phyloP scores from a whole-genome alignment of 92 coral and sea anemone species.

The Porites cylindrica region DNA sequence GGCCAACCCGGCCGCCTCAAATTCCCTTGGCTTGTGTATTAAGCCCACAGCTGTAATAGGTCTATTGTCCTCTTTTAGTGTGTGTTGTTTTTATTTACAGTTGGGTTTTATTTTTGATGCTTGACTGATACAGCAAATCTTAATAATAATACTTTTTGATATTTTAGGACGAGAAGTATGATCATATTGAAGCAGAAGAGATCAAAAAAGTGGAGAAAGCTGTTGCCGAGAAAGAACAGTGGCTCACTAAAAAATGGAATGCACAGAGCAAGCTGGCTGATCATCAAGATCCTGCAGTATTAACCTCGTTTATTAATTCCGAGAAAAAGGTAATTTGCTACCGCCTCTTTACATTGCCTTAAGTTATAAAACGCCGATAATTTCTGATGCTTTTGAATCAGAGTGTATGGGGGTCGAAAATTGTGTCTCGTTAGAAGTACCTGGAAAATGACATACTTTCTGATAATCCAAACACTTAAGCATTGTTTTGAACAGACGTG shows the following conservation, averaged over 20 bases:
- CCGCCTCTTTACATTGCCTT: neutral
- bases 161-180: slow-evolving; percentile 95
- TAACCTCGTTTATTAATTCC: slow-evolving; percentile 72
- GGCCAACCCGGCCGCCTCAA: too few species aligned
- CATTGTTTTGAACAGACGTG: too few species aligned
- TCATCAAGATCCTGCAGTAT: slow-evolving; percentile 87
- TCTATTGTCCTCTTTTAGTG: too few species aligned
- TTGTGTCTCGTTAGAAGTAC: too few species aligned
- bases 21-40: too few species aligned
- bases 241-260: slow-evolving; percentile 85
- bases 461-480: too few species aligned
- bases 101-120: neutral
- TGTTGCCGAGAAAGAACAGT: slow-evolving; percentile 83
- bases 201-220: slow-evolving; percentile 82
- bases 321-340: slow-evolving; percentile 82
- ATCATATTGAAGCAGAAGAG: slow-evolving; percentile 91
- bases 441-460: too few species aligned
- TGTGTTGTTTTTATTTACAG: too few species aligned
- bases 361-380: neutral
- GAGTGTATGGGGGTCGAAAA: neutral
- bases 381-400: neutral
- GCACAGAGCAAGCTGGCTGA: slow-evolving; percentile 75
- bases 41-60: too few species aligned
- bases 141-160: neutral
- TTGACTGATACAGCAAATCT: neutral